These are phyloP conservation scores for Drosophila glabriapex DNA, from an alignment of 2,888 invertebrate species.

Conservation along the genomic window DNA sequence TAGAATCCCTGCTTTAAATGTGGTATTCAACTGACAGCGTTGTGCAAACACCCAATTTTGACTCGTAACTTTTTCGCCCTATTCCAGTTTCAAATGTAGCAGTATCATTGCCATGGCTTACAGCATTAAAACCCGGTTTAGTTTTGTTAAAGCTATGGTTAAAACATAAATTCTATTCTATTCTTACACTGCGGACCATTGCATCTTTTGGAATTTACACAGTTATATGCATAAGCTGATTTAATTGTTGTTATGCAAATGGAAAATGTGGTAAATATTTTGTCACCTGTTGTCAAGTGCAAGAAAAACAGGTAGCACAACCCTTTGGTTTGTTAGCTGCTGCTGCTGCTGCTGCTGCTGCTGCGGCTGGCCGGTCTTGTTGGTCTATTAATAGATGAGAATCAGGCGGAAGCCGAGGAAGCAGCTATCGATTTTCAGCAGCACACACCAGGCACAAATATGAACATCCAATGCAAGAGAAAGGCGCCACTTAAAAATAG, in stretches of 20 bases:
- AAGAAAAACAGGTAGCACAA: conserved; percentile 19
- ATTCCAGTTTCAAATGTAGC: background rate
- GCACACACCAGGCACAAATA: conserved; percentile 57
- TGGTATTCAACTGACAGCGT: background rate
- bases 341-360: background rate
- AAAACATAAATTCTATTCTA: background rate
- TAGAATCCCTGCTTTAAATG: background rate
- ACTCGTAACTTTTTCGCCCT: background rate
- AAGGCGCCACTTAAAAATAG: conserved; percentile 43
- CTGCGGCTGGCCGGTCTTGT: conserved; percentile 13
- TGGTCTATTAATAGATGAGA: conserved; percentile 49
- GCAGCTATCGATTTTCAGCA: conserved; percentile 69
- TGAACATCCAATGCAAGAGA: conserved; percentile 21
- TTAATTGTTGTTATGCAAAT: conserved; percentile 61
- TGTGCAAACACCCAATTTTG: background rate
- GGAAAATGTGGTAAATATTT: conserved; percentile 48
- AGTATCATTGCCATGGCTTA: background rate
- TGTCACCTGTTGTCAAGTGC: conserved; percentile 61
- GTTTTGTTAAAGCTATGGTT: background rate
- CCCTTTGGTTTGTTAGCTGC: conserved; percentile 6
- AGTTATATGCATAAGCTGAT: conserved; percentile 52
- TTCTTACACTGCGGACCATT: background rate
- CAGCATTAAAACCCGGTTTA: background rate
- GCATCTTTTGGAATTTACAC: conserved; percentile 16
- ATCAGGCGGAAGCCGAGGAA: conserved; percentile 51